Evolutionary conservation across 2,113 vertebrate species (phyloP), one percentile per base, ranked within the genome.

Genomic region (Prionailurus viverrinus): DNA sequence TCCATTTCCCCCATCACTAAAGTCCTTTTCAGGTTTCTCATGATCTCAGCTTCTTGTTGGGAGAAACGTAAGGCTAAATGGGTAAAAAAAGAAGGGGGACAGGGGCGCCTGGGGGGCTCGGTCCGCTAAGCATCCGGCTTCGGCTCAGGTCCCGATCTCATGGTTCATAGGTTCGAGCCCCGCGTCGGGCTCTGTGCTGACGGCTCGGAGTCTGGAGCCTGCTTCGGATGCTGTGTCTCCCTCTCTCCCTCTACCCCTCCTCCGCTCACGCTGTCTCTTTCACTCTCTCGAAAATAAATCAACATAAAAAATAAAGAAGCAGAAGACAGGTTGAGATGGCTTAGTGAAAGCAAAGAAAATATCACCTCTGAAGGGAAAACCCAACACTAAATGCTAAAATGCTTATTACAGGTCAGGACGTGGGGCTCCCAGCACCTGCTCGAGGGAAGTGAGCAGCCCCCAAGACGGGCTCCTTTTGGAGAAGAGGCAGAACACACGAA

Each of bases 1-100:
- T 27, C 13, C 11, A 3, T 5, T 0, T 31, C 21, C 58, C 45
- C 27, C 0, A 1, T 19, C 7, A 21, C 25, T 18, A 3, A 83
- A 21, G n/a, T 65, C 3, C 1, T 1, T 2, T 23, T 53, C 16
- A 33, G 45, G 66, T 55, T 25, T 61, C 53, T 48, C 36, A 12
- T 6, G 29, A 14, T 65, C 45, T n/a, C 19, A 39, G 65, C 41
- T 93, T 39, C 39, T 16, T 51, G 0, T 41, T 81, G 23, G 73
- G 39, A 82, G 45, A 41, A 27, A 74, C 9, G 19, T 73, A 48
- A 33, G 53, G 68, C 25, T 21, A 36, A 58, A 7, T 18, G 5
- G 12, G 14, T 33, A 19, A 61, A 10, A 63, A 45, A 61, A 86
- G 5, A 71, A 33, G 2, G 14, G 5, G 4, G 25, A 19, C 39